Evolutionary conservation across 2,113 vertebrate species (phyloP).

Genomic region (Heterocephalus glaber): DNA sequence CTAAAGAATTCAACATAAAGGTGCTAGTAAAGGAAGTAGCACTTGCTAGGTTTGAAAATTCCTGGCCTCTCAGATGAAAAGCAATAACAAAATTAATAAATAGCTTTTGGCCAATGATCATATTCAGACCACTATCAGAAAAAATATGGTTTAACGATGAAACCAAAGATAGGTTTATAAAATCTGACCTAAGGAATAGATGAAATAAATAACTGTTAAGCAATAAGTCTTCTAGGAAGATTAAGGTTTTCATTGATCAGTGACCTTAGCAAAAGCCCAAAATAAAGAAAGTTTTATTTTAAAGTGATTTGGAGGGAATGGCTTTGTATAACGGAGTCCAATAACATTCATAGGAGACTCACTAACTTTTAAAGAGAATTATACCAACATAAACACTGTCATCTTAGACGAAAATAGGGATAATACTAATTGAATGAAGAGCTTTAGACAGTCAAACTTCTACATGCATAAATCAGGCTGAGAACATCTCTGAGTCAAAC

Average conservation of each 20-base stretch:
- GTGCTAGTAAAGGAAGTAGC: background rate
- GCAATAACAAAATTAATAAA: background rate
- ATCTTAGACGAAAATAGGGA: conserved; percentile 22
- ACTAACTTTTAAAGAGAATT: background rate
- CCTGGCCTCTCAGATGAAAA: background rate
- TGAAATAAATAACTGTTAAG: background rate
- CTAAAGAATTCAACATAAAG: background rate
- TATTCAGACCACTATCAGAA: background rate
- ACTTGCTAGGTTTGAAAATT: background rate
- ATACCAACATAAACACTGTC: background rate
- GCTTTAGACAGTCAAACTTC: background rate
- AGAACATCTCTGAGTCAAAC: background rate
- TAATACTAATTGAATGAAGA: background rate
- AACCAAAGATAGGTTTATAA: background rate
- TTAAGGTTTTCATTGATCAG: background rate
- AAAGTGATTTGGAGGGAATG: background rate
- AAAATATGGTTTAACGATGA: background rate
- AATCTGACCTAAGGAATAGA: background rate
- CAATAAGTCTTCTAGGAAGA: background rate
- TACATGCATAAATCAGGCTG: background rate
- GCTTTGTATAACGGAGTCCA: background rate
- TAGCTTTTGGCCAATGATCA: background rate
- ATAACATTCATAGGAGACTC: background rate
- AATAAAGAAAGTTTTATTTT: background rate
- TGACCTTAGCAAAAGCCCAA: background rate